Conservation (phyloP, 2,797 vertebrate species). For the Myripristis murdjan region DNA sequence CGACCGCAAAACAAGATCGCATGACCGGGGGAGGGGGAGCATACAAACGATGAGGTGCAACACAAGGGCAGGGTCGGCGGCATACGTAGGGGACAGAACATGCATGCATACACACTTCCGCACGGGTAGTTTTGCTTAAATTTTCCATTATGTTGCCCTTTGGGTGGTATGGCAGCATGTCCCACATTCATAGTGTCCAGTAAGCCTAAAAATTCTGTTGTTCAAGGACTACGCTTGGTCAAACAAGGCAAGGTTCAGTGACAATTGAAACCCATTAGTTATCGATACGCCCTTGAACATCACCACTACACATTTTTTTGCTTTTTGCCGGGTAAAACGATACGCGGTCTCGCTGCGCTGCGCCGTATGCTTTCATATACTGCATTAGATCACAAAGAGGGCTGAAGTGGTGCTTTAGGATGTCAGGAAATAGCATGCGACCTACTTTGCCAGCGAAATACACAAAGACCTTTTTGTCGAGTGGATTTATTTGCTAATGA, state of each 20-base stretch:
- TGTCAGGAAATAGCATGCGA: conserved; percentile 52
- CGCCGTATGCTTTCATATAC: conserved; percentile 41
- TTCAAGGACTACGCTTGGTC: conserved; percentile 17
- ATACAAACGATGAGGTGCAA: not conserved
- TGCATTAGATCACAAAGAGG: conserved; percentile 49
- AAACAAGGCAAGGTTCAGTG: conserved; percentile 41
- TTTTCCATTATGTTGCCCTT: not conserved
- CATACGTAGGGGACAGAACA: not conserved
- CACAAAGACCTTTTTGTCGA: conserved; percentile 61
- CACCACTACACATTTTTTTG: conserved; percentile 54
- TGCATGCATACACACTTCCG: not conserved
- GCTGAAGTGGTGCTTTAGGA: conserved; percentile 60
- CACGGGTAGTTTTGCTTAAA: not conserved
- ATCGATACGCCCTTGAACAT: conserved; percentile 67
- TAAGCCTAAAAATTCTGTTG: conserved; percentile 18
- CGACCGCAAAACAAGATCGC: not conserved
- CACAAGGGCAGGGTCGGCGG: not conserved
- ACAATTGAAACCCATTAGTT: conserved; percentile 66
- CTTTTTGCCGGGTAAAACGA: conserved; percentile 50
- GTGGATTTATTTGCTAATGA: conserved; percentile 65
- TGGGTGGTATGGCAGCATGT: not conserved
- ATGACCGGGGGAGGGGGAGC: not conserved
- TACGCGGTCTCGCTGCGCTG: conserved; percentile 27
- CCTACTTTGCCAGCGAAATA: conserved; percentile 58
- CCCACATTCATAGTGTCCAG: conserved; percentile 11